Conservation (phyloP, 92 coral and sea anemone genomes). For the Actinernus sp. region DNA sequence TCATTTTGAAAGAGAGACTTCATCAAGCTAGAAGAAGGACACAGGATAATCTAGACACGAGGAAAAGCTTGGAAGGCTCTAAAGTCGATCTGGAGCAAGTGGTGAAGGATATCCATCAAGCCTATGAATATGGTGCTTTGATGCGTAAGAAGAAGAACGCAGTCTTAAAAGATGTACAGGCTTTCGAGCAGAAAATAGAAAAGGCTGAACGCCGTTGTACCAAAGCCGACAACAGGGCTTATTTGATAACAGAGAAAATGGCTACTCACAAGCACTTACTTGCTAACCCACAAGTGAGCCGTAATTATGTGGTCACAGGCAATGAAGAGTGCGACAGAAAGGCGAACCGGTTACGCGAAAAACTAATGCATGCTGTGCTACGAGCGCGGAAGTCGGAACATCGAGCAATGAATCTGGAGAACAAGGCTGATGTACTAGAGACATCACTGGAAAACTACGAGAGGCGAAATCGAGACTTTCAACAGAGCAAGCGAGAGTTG, state of each 20-base stretch:
- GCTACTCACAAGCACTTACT: slow-evolving; percentile 28
- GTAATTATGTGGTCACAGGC: slow-evolving; percentile 4
- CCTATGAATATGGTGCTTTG: slow-evolving; percentile 19
- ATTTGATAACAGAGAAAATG: slow-evolving; percentile 16
- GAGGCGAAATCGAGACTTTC: slow-evolving; percentile 22
- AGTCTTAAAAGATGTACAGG: neutral
- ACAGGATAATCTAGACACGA: slow-evolving; percentile 19
- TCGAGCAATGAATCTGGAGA: slow-evolving; percentile 16
- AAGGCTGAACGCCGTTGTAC: slow-evolving; percentile 23
- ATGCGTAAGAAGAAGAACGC: slow-evolving; percentile 22
- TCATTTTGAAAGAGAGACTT: slow-evolving; percentile 9
- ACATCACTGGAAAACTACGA: slow-evolving; percentile 30
- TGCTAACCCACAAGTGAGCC: slow-evolving; percentile 18
- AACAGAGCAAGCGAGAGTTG: slow-evolving; percentile 31
- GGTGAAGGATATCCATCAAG: slow-evolving; percentile 22
- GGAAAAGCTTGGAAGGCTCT: slow-evolving; percentile 2
- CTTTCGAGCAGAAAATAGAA: slow-evolving; percentile 25
- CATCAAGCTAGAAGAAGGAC: slow-evolving; percentile 19
- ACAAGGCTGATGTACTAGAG: slow-evolving; percentile 23
- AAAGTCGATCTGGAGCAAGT: slow-evolving; percentile 21
- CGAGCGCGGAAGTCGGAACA: slow-evolving; percentile 21
- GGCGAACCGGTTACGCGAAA: slow-evolving; percentile 8
- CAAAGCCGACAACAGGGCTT: slow-evolving; percentile 29
- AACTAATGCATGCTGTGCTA: slow-evolving; percentile 18
- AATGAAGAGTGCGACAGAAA: slow-evolving; percentile 7